Percentiles rank a stretch among this genome's conserved stretches.
phyloP scores from a whole-genome alignment of 2,888 invertebrate genomes.

The Tenthredo amoena region DNA sequence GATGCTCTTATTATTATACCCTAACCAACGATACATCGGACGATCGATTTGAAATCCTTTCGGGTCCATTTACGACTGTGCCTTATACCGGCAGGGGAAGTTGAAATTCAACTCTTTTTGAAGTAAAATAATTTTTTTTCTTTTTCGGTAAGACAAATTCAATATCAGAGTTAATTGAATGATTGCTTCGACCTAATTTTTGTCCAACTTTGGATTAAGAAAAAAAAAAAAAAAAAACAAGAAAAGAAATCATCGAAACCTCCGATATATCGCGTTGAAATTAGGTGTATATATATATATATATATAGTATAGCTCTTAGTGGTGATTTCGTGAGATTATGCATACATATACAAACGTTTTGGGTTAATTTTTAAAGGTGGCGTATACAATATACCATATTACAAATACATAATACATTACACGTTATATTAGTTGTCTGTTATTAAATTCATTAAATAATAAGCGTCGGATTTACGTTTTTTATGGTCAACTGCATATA shows the following conservation, averaged over 20 bases:
- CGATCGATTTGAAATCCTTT: no score
- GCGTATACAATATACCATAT: conserved; percentile 71
- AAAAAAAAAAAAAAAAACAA: no score
- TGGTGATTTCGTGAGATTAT: conserved; percentile 63
- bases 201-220: no score
- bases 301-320: not conserved
- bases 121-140: no score
- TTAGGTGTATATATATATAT: not conserved
- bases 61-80: no score
- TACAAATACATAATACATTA: conserved; percentile 73
- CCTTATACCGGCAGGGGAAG: no score
- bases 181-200: no score
- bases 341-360: conserved; percentile 68
- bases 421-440: conserved; percentile 73
- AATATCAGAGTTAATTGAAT: no score
- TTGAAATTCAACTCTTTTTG: no score
- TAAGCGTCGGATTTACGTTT: conserved; percentile 71
- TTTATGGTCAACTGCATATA: conserved; percentile 54
- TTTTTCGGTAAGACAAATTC: no score
- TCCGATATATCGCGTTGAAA: not conserved
- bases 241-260: not conserved
- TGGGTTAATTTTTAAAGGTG: conserved; percentile 63
- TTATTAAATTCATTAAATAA: conserved; percentile 74
- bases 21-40: no score
- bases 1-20: no score